A percentile compares a stretch with the other conserved stretches of the same genome.
These are phyloP conservation scores for Trissoscelio sp. DNA, from an alignment of 2,888 invertebrate genomes.

Conservation along the genomic window DNA sequence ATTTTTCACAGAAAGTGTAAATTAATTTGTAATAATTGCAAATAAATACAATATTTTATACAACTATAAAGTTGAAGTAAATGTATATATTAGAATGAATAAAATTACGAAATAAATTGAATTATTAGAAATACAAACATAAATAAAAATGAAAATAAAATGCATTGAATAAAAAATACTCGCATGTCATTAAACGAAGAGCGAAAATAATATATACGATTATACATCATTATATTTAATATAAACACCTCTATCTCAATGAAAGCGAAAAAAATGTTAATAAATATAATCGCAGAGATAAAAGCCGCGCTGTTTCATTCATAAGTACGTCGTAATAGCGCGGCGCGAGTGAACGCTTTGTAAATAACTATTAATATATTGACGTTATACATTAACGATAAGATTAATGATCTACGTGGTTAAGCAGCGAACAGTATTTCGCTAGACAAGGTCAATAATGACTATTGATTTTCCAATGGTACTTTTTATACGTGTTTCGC, in stretches of 20 bases:
- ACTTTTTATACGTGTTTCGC: slow-evolving; percentile 54
- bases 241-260: slow-evolving; percentile 9
- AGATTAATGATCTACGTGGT: slow-evolving; percentile 47
- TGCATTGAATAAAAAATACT: too few species aligned
- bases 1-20: too few species aligned
- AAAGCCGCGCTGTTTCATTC: slow-evolving; percentile 36
- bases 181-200: too few species aligned
- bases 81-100: too few species aligned
- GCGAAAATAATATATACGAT: not conserved
- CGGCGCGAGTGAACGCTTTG: slow-evolving; percentile 16
- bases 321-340: slow-evolving; percentile 15
- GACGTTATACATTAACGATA: slow-evolving; percentile 39
- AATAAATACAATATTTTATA: too few species aligned
- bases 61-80: too few species aligned
- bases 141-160: too few species aligned
- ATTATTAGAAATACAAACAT: too few species aligned
- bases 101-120: too few species aligned
- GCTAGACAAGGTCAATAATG: slow-evolving; percentile 60
- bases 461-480: slow-evolving; percentile 57
- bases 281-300: slow-evolving; percentile 36
- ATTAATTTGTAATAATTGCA: too few species aligned
- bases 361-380: slow-evolving; percentile 49
- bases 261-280: slow-evolving; percentile 29
- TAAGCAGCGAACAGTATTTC: slow-evolving; percentile 48
- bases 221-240: slow-evolving; percentile 6